These are phyloP conservation scores for Metopolophium dirhodum DNA, from an alignment of 1,140 invertebrate genomes.

Conservation along the genomic window DNA sequence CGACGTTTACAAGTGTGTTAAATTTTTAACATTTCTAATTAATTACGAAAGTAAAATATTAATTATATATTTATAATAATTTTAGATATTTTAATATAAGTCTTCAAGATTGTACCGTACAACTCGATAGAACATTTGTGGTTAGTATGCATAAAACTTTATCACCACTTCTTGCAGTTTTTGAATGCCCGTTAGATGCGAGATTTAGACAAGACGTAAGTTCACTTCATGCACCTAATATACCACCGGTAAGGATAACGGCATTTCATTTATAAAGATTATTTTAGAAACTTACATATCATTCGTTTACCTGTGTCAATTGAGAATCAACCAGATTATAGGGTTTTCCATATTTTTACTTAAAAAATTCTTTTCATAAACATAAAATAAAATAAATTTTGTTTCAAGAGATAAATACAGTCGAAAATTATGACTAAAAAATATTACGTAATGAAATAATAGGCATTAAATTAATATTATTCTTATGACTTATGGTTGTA, in stretches of 20 bases:
- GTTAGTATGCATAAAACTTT: constrained; percentile 48
- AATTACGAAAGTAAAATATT: not conserved
- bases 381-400: not conserved
- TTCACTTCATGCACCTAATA: constrained; percentile 47
- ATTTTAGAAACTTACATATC: not conserved
- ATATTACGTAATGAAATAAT: not conserved
- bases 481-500: not conserved
- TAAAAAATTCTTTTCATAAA: not conserved
- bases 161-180: constrained; percentile 30
- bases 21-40: not conserved
- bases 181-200: constrained; percentile 41
- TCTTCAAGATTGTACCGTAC: constrained; percentile 33
- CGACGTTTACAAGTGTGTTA: constrained; percentile 68
- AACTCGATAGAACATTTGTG: constrained; percentile 29
- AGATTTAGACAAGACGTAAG: constrained; percentile 52
- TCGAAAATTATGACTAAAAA: not conserved
- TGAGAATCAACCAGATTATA: not conserved
- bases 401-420: not conserved
- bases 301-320: not conserved
- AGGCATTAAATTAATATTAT: not conserved
- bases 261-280: not conserved
- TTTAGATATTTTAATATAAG: constrained; percentile 43
- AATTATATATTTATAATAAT: not conserved
- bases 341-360: not conserved
- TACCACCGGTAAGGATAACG: constrained; percentile 30